phyloP scores from a whole-genome alignment of 2,113 vertebrate genomes.

The Pardalotus punctatus region DNA sequence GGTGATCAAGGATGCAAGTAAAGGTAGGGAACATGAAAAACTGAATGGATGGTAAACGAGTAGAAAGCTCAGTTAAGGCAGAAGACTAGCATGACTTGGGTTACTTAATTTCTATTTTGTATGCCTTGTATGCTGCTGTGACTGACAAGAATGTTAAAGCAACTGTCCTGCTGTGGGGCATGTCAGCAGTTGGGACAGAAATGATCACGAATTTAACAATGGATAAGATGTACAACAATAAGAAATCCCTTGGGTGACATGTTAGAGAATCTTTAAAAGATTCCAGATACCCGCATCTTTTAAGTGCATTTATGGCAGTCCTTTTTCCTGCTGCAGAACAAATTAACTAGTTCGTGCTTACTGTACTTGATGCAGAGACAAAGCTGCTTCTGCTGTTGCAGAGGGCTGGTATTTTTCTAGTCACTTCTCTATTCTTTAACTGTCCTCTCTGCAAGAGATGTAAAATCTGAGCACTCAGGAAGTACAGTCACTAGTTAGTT shows the following conservation, averaged over 20 bases:
- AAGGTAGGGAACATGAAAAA: neutral
- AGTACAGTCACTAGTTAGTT: neutral
- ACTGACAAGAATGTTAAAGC: conserved; percentile 5
- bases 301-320: neutral
- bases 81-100: neutral
- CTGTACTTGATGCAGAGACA: neutral
- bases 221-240: conserved; percentile 28
- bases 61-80: neutral
- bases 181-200: conserved; percentile 28
- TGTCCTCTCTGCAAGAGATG: neutral
- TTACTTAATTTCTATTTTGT: conserved; percentile 8
- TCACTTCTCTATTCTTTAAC: neutral
- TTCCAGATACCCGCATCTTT: conserved; percentile 14
- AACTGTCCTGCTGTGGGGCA: conserved; percentile 34
- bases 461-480: neutral
- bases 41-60: neutral
- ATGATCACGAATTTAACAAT: conserved; percentile 23
- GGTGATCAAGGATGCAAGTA: neutral
- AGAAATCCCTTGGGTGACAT: conserved; percentile 16
- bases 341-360: neutral
- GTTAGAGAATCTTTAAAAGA: conserved; percentile 46
- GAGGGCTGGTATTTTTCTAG: neutral
- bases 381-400: neutral
- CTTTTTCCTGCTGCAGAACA: neutral
- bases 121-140: neutral